Conservation (phyloP, 2,888 invertebrate genomes). For the Hetaerina titia region DNA sequence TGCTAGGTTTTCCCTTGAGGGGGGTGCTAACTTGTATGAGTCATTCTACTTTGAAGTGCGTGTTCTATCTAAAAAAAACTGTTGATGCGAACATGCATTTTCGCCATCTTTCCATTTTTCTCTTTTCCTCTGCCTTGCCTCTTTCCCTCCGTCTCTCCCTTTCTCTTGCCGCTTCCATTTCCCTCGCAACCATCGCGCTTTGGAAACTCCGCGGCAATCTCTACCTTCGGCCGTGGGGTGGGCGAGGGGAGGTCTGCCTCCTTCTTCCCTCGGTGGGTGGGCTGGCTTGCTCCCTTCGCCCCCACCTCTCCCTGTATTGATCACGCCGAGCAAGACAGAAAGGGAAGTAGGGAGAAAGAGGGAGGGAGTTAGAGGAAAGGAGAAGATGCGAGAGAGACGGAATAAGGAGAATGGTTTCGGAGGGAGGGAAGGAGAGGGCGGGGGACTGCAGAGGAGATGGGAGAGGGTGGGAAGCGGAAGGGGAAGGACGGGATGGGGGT, state of each 20-base stretch:
- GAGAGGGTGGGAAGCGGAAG: not conserved
- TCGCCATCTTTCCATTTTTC: not conserved
- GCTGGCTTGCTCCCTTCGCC: not conserved
- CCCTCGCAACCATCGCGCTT: not conserved
- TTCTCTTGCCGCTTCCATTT: not conserved
- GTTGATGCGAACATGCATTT: too few relatives aligned
- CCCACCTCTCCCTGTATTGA: conserved; percentile 44
- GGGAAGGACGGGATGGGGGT: not conserved
- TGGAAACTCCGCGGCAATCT: not conserved
- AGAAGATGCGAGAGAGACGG: conserved; percentile 1
- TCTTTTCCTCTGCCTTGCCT: not conserved
- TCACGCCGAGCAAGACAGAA: conserved; percentile 15
- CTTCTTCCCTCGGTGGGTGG: not conserved
- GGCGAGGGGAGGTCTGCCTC: not conserved
- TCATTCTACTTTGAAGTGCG: too few relatives aligned
- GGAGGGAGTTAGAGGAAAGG: not conserved
- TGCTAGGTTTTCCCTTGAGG: too few relatives aligned
- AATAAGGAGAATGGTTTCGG: conserved; percentile 33
- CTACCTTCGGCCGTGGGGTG: not conserved
- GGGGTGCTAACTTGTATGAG: too few relatives aligned
- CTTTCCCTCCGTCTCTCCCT: not conserved
- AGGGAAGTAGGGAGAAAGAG: not conserved
- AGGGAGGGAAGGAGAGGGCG: not conserved
- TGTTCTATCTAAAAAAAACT: too few relatives aligned
- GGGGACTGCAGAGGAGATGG: not conserved